These are phyloP conservation scores for Drosophila navojoa DNA, from an alignment of 1,140 invertebrate genomes.

Conservation along the genomic window DNA sequence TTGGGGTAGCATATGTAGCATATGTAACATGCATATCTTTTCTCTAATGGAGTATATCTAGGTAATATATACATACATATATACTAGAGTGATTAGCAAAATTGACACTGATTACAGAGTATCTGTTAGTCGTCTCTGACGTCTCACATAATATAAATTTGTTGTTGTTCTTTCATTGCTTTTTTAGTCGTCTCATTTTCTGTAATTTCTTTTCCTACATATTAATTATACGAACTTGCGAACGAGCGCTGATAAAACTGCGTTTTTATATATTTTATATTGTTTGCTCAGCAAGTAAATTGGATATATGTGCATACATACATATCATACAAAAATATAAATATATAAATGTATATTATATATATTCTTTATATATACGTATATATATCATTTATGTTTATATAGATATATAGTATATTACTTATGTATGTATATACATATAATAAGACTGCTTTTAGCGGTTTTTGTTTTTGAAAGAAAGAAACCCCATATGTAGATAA, in stretches of 20 bases:
- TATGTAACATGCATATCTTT: too few relatives aligned
- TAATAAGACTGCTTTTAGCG: not conserved
- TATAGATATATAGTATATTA: not conserved
- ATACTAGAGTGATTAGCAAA: too few relatives aligned
- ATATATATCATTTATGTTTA: not conserved
- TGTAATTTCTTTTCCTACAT: conserved; percentile 11
- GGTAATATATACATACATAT: too few relatives aligned
- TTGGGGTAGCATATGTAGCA: too few relatives aligned
- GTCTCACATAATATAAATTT: not conserved
- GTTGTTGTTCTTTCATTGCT: conserved; percentile 10
- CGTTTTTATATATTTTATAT: conserved; percentile 3
- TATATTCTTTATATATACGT: too few relatives aligned
- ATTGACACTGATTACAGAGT: not conserved
- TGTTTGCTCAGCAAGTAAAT: conserved; percentile 18
- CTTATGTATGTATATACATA: not conserved
- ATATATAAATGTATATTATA: too few relatives aligned
- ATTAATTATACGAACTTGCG: conserved; percentile 3
- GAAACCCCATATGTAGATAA: conserved; percentile 13
- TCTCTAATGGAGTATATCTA: not conserved
- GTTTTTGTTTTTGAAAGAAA: not conserved
- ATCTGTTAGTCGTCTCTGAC: not conserved
- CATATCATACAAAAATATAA: too few relatives aligned
- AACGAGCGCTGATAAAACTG: conserved; percentile 31
- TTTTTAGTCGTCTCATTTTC: conserved; percentile 1
- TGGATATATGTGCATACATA: conserved; percentile 12